Percentiles rank a stretch among this genome's conserved stretches.
Evolutionary conservation across 1,140 invertebrate genomes (phyloP).

Genomic region (Melipona quadrifasciata): DNA sequence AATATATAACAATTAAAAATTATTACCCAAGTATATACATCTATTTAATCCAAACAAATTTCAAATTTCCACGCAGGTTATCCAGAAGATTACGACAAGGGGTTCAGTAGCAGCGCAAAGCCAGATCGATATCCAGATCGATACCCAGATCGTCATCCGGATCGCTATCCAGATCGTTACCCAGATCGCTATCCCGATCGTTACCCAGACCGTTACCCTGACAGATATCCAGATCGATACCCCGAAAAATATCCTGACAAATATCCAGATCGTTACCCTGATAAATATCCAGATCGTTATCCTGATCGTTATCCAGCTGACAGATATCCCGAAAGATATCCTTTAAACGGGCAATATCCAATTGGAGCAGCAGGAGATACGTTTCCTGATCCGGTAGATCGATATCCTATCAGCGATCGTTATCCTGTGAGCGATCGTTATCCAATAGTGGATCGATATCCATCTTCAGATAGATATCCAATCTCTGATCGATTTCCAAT

Average conservation of each 20-base stretch:
- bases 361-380: constrained; percentile 69
- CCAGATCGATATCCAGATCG: constrained; percentile 79
- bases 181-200: constrained; percentile 79
- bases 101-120: constrained; percentile 74
- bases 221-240: constrained; percentile 78
- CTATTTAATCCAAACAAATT: neutral
- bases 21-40: neutral
- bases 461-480: constrained; percentile 60
- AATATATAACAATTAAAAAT: neutral
- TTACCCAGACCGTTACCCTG: constrained; percentile 80
- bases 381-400: constrained; percentile 76
- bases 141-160: constrained; percentile 76
- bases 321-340: constrained; percentile 70
- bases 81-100: constrained; percentile 78
- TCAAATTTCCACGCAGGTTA: constrained; percentile 65
- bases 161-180: constrained; percentile 71
- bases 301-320: constrained; percentile 72
- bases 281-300: constrained; percentile 71
- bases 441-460: constrained; percentile 69
- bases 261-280: constrained; percentile 73
- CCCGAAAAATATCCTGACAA: constrained; percentile 63
- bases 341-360: constrained; percentile 62
- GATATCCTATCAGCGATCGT: constrained; percentile 72
- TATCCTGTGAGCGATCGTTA: constrained; percentile 75
- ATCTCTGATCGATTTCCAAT: constrained; percentile 60